Evolutionary conservation across 2,888 invertebrate genomes (phyloP), one percentile per base, ranked within the genome.

Genomic region (Hylaea fasciaria): DNA sequence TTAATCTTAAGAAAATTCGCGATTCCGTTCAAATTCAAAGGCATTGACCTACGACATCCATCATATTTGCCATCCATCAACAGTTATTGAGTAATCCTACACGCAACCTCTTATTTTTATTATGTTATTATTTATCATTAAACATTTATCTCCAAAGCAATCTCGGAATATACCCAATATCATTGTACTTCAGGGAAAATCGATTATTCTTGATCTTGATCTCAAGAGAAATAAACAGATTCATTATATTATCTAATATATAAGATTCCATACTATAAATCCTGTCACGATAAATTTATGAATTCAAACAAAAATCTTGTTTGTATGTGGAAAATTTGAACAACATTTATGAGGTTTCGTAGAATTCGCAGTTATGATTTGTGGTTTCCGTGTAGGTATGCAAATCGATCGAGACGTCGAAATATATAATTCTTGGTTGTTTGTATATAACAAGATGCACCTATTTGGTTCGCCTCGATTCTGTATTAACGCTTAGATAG

Each of bases 301-400:
- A 4, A n/a, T 39, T 12, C 5, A 5, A 39, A 12, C 39, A 39
- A 39, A 39, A 39, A 39, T 39, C 11, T 9, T n/a, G n/a, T 43
- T 17, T 17, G 16, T 43, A 17, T 16, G 43, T 17, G 43, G n/a
- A 44, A 44, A 22, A n/a, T 7, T 22, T 22, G 11, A 2, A 12
- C n/a, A 39, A 22, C 22, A 22, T 44, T 22, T 17, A 7, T 43
- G 56, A 7, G 45, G 8, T 57, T 22, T 57, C 57, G 29, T 40
- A 40, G 57, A 51, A 57, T 16, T 40, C 45, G 29, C 46, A 16
- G 7, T 35, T 22, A 28, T 17, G n/a, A 57, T 41, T 51, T 16
- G 51, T 17, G 22, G 51, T 17, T 39, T 50, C 16, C 46, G 40
- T 46, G 49, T 56, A 44, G 56, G 44, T 56, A 48, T 56, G 55